These are phyloP conservation scores for Ernsta delagoae DNA, from an alignment of 2,888 invertebrate species.

Conservation along the genomic window DNA sequence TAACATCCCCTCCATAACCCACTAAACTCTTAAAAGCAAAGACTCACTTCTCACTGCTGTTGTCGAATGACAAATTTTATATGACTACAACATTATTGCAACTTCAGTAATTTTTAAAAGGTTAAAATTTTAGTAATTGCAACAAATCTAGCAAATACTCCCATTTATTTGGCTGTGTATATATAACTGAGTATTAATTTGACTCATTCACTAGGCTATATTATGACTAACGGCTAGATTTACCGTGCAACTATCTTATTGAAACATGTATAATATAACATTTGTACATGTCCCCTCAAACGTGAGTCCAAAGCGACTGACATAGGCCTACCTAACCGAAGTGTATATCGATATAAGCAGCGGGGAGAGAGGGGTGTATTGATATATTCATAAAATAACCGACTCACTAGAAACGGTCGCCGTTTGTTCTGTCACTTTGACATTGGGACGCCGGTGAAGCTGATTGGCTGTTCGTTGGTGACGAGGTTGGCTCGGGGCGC, in stretches of 20 bases:
- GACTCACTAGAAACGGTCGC: constrained; percentile 4
- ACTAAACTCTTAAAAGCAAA: background rate
- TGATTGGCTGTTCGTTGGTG: constrained; percentile 92
- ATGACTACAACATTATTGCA: too few relatives aligned
- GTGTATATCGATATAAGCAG: background rate
- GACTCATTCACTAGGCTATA: background rate
- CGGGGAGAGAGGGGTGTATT: background rate
- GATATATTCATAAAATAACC: background rate
- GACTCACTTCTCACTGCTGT: background rate
- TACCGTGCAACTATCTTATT: background rate
- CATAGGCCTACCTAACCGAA: background rate
- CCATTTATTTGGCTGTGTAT: background rate
- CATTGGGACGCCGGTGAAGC: constrained; percentile 88
- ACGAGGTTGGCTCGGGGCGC: constrained; percentile 90
- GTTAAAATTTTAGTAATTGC: too few relatives aligned
- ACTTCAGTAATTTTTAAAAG: too few relatives aligned
- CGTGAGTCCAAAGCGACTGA: background rate
- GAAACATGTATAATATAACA: background rate
- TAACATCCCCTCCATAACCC: background rate
- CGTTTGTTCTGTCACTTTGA: constrained; percentile 59
- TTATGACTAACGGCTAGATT: background rate
- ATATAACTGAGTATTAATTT: constrained; percentile 5
- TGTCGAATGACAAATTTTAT: too few relatives aligned
- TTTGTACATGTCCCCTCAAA: background rate
- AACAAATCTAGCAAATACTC: background rate